A percentile compares a stretch with the other conserved stretches of the same genome.
Evolutionary conservation across 2,888 invertebrate genomes (phyloP).

Genomic region (Melanchra persicariae): DNA sequence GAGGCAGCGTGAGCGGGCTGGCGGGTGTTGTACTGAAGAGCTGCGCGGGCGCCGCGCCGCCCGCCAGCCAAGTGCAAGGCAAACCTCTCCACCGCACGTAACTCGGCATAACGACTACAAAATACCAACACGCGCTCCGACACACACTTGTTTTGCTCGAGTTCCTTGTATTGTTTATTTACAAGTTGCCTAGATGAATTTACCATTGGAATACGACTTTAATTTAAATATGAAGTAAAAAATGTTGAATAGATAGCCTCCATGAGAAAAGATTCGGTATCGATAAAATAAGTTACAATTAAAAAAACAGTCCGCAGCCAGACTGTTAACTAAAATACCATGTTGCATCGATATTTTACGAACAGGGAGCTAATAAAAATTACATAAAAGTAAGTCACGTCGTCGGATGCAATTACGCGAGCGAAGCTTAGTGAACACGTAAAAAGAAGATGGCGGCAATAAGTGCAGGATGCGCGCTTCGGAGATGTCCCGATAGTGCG

Average conservation of each 20-base stretch:
- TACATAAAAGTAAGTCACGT: slow-evolving; percentile 55
- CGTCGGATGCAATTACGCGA: slow-evolving; percentile 57
- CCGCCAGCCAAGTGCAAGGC: slow-evolving; percentile 81
- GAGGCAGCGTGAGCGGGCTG: slow-evolving; percentile 61
- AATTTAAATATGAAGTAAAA: not conserved
- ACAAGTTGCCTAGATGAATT: slow-evolving; percentile 9
- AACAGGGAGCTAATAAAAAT: slow-evolving; percentile 21
- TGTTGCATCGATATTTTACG: slow-evolving; percentile 28
- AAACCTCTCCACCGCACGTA: slow-evolving; percentile 79
- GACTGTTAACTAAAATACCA: slow-evolving; percentile 26
- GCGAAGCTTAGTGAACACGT: slow-evolving; percentile 46
- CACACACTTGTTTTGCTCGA: slow-evolving; percentile 55
- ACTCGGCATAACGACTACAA: slow-evolving; percentile 78
- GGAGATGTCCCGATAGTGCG: slow-evolving; percentile 59
- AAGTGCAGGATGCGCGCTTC: slow-evolving; percentile 49
- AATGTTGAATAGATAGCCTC: too few relatives aligned
- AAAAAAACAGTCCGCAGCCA: not conserved
- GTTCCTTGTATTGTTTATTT: slow-evolving; percentile 43
- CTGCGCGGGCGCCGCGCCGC: slow-evolving; percentile 58
- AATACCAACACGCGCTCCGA: slow-evolving; percentile 61
- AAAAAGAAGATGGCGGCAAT: slow-evolving; percentile 54
- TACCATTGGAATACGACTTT: not conserved
- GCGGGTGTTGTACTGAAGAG: slow-evolving; percentile 85
- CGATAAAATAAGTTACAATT: not conserved
- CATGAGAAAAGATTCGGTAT: not conserved